Percentiles rank a stretch among this genome's conserved stretches.
Conservation (phyloP, 2,888 invertebrate species). For the Meteorus cinctellus region DNA sequence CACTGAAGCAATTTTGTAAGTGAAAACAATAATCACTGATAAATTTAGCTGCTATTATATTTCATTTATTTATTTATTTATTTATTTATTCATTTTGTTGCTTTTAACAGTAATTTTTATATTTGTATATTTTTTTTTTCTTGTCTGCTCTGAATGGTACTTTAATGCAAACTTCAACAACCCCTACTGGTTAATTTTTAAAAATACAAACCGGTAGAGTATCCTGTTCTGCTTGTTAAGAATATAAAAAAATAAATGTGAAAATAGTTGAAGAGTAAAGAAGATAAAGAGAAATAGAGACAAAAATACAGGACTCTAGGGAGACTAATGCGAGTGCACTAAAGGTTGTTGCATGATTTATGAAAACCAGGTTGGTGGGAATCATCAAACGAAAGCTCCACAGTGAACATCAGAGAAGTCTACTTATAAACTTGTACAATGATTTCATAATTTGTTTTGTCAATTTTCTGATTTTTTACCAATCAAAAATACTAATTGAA, state of each 20-base stretch:
- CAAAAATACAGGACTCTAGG: neutral
- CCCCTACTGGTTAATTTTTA: neutral
- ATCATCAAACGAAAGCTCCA: neutral
- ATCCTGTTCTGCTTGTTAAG: neutral
- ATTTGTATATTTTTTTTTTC: neutral
- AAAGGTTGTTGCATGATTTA: constrained; percentile 4
- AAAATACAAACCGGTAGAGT: neutral
- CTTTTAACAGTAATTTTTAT: neutral
- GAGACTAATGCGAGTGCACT: neutral
- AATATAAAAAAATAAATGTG: neutral
- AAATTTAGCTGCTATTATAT: neutral
- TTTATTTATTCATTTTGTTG: too few relatives aligned
- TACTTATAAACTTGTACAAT: neutral
- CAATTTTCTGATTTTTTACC: neutral
- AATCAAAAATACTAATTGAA: neutral
- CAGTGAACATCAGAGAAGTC: neutral
- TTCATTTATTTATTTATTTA: too few relatives aligned
- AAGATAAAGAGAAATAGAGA: neutral
- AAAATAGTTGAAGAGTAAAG: neutral
- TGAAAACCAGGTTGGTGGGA: neutral
- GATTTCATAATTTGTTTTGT: neutral
- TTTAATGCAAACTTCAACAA: neutral
- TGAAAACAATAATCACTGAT: neutral
- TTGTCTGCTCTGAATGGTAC: neutral
- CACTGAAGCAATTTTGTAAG: constrained; percentile 10